Evolutionary conservation across 2,888 invertebrate species (phyloP), one percentile per base, ranked within the genome.

Genomic region (Teleogryllus oceanicus): DNA sequence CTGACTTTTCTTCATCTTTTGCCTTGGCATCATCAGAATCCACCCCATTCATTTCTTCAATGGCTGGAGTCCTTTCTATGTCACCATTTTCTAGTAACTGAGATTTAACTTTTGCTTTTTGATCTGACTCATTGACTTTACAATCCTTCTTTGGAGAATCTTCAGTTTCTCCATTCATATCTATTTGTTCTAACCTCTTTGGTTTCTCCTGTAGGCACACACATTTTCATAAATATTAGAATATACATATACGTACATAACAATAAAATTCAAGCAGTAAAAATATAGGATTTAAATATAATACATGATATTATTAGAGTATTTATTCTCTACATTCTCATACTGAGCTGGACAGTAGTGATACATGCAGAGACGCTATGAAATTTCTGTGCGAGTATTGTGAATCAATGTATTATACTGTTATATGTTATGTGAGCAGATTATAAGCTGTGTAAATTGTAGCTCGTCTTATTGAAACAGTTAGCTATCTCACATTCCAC

Each of bases 1-100:
- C 62, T 62, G 62, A 62, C 62, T 62, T 62, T 62, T 62, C 62
- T 18, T 62, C 62, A 50, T 51, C 74, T 20, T 76, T 75, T 21
- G 50, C 79, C 12, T 20, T 76, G 11, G 49, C 78, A 20, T 62
- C 79, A 24, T 77, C 78, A n/a, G 49, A 20, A 16, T 50, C 50
- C 50, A 49, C 78, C 18, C 78, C 50, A 78, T 21, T 21, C 16
- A n/a, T n/a, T 74, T 24, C 50, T n/a, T 62, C 62, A 62, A 62
- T 62, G n/a, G 62, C 62, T 18, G 62, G n/a, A n/a, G 13, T 62
- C n/a, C 62, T 62, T 18, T 62, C 62, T 16, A 62, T 62, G 62
- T 62, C 62, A 62, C 62, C 62, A 62, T 62, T 62, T 62, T 62
- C 62, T 8, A 62, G n/a, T 8, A 62, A 62, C n/a, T 62, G 62